A percentile compares a stretch with the other conserved stretches of the same genome.
Evolutionary conservation across 2,888 invertebrate species (phyloP).

Genomic region (Deroplatys truncata): DNA sequence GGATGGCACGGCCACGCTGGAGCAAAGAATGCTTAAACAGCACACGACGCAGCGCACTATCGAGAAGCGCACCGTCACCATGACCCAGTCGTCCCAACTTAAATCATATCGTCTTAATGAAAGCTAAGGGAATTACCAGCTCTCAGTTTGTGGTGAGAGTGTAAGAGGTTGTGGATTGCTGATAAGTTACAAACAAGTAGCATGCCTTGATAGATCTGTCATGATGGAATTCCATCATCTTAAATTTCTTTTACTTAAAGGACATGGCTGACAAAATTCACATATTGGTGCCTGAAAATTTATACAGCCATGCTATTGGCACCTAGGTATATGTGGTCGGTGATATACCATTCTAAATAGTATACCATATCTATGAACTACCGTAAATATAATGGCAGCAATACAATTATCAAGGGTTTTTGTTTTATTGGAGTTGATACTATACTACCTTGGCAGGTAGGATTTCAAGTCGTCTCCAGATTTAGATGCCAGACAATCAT

Average conservation of each 20-base stretch:
- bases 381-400: not conserved
- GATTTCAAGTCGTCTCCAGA: not conserved
- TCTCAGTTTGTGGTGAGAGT: too few relatives aligned
- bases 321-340: not conserved
- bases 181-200: not conserved
- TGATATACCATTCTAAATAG: not conserved
- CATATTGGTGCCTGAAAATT: not conserved
- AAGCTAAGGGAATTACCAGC: not conserved
- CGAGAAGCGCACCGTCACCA: slow-evolving; percentile 64
- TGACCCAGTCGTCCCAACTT: slow-evolving; percentile 41
- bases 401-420: too few relatives aligned
- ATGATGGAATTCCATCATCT: not conserved
- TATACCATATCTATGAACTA: not conserved
- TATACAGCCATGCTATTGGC: not conserved
- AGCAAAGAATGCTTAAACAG: slow-evolving; percentile 62
- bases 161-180: not conserved
- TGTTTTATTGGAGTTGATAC: too few relatives aligned
- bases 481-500: not conserved
- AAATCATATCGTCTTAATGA: slow-evolving; percentile 43
- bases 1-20: slow-evolving; percentile 56
- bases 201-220: not conserved
- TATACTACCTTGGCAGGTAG: not conserved
- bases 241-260: not conserved
- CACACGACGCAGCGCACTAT: slow-evolving; percentile 65
- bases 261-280: not conserved